These are phyloP conservation scores for Podilymbus podiceps DNA, from an alignment of 2,113 vertebrate species.

Conservation along the genomic window DNA sequence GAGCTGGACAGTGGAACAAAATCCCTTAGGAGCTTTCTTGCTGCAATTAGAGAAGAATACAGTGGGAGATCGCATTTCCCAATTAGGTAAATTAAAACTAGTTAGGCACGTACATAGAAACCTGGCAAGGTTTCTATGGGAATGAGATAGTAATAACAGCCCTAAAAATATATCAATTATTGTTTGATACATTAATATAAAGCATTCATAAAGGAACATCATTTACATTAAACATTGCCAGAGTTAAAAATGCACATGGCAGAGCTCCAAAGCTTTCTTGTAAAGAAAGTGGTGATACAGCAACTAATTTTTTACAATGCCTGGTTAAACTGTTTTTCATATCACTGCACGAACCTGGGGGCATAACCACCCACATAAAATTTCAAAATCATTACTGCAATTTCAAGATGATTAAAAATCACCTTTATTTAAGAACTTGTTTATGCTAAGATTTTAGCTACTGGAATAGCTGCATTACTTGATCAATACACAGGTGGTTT, in stretches of 20 bases:
- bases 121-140: background rate
- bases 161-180: background rate
- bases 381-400: background rate
- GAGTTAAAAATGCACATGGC: background rate
- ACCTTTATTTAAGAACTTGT: background rate
- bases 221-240: background rate
- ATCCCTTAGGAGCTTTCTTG: background rate
- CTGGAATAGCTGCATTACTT: background rate
- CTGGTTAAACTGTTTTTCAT: background rate
- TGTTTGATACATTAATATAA: background rate
- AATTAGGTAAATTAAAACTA: slow-evolving; percentile 46
- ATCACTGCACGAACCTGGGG: fast-evolving
- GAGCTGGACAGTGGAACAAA: slow-evolving; percentile 1
- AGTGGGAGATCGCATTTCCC: background rate
- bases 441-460: background rate
- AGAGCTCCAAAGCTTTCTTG: background rate
- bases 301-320: background rate
- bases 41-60: slow-evolving; percentile 18
- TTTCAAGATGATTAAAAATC: background rate
- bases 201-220: background rate
- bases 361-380: background rate
- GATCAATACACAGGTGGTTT: background rate
- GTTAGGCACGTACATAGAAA: background rate
- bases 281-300: background rate
- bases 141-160: background rate